Conservation (phyloP, 2,113 vertebrate genomes). For the Nymphicus hollandicus region DNA sequence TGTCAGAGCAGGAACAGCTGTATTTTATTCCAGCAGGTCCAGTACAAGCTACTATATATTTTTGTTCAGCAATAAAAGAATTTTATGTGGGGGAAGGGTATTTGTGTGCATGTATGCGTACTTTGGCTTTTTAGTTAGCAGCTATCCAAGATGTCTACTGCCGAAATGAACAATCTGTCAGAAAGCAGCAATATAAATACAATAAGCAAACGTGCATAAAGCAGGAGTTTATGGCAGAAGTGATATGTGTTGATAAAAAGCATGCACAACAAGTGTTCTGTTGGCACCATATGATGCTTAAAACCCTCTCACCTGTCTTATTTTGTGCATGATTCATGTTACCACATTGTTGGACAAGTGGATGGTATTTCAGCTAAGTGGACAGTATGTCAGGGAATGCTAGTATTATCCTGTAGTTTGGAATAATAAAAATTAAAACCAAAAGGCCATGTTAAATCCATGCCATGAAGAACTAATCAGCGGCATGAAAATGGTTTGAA, state of each 20-base stretch:
- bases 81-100: background rate
- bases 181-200: background rate
- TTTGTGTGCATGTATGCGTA: background rate
- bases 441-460: background rate
- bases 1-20: background rate
- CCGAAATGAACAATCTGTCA: background rate
- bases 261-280: background rate
- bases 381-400: background rate
- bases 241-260: background rate
- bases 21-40: background rate
- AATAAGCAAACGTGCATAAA: background rate
- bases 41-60: background rate
- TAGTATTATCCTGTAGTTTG: background rate
- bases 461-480: background rate
- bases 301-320: background rate
- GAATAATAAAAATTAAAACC: background rate
- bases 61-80: background rate
- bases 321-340: background rate
- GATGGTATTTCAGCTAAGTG: background rate
- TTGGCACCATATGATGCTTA: background rate
- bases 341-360: background rate
- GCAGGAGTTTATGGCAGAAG: background rate
- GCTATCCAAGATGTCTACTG: background rate
- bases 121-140: background rate
- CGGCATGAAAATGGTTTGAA: background rate